Evolutionary conservation across 1,140 invertebrate species (phyloP), one percentile per base, ranked within the genome.

Genomic region (Orussus abietinus): DNA sequence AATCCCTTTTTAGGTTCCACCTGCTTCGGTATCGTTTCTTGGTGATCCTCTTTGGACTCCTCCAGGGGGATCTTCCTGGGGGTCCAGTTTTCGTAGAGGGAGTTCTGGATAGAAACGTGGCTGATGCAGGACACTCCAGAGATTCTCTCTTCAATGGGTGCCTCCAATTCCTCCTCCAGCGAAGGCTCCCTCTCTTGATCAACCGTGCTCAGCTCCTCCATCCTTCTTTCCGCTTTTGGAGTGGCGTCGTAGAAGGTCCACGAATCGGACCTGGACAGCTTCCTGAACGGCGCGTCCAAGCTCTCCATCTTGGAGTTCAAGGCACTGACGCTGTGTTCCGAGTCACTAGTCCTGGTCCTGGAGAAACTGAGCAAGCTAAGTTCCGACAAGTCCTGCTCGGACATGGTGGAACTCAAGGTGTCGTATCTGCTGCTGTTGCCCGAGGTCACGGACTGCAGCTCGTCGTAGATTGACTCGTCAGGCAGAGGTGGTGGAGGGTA

Each of bases 401-500:
- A 64, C 31, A 70, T 60, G 12, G 55, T 69, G 3, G 64, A 66
- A 38, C 59, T 65, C 26, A 64, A 46, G 14, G 64, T 71, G 44
- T 61, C 65, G 19, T 64, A 69, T 50, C 59, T 58, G 15, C 57
- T 65, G 46, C 72, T 72, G 14, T 61, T 52, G 15, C 66, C 64
- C 12, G 72, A 77, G 12, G 56, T 64, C 7, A 67, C 53, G 3
- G 72, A 75, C 9, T 76, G 71, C 15, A 79, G 55, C 34, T 77
- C 74, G 57, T 81, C 78, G 48, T 80, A 80, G 38, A 78, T 66
- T 15, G 69, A 71, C 49, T 80, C 78, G 34, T 77, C 75, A 20
- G 77, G 77, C 54, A 77, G 61, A 22, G 78, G 77, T 14, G 79
- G 78, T 20, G 79, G 79, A 13, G 79, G 79, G 56, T 78, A 79